Percentiles rank a stretch among this genome's conserved stretches.
These are phyloP conservation scores for Psittacus erithacus DNA, from an alignment of 2,113 vertebrate species.

Conservation along the genomic window DNA sequence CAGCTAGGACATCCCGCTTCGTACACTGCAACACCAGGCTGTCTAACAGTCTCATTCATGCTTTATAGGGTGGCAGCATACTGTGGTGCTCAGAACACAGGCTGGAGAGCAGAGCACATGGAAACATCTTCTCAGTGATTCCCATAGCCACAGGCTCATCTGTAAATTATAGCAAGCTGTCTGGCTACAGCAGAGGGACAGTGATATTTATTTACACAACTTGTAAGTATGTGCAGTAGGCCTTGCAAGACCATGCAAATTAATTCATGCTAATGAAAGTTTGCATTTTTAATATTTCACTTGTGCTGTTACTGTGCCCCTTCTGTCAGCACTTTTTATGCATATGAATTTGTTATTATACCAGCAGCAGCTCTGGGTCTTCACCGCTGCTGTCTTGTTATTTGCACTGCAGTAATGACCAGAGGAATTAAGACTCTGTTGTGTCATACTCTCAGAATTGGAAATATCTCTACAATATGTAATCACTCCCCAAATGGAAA, in stretches of 20 bases:
- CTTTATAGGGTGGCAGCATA: not conserved
- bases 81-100: not conserved
- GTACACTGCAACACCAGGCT: not conserved
- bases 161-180: not conserved
- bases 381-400: not conserved
- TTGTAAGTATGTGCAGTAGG: not conserved
- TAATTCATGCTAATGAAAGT: slow-evolving; percentile 39
- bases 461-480: not conserved
- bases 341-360: not conserved
- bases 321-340: not conserved
- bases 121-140: not conserved
- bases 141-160: not conserved
- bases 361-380: not conserved
- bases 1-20: not conserved
- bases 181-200: not conserved
- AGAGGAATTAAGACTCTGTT: not conserved
- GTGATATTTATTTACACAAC: slow-evolving; percentile 7
- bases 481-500: not conserved
- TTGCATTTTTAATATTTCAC: not conserved
- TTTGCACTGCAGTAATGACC: not conserved
- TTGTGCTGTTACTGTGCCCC: not conserved
- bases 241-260: not conserved
- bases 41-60: not conserved
- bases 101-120: accelerated
- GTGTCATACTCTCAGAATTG: not conserved